phyloP scores from a whole-genome alignment of 2,797 vertebrate genomes.

The Enoplosus armatus region DNA sequence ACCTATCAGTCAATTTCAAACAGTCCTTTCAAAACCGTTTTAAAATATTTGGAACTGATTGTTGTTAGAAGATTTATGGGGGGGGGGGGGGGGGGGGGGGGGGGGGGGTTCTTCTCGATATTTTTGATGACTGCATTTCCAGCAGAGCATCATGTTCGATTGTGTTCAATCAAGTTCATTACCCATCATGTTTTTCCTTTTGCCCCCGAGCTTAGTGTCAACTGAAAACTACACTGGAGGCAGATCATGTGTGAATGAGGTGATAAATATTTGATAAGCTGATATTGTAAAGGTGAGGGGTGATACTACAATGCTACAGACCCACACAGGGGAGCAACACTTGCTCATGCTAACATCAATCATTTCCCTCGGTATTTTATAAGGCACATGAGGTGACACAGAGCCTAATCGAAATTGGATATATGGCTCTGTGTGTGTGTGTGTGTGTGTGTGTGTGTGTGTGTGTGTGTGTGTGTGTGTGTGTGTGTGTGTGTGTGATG shows the following conservation, averaged over 20 bases:
- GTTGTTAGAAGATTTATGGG: neutral
- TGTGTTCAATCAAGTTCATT: conserved; percentile 33
- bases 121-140: neutral
- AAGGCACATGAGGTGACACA: conserved; percentile 54
- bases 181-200: conserved; percentile 30
- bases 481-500: conserved; percentile 17
- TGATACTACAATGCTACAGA: conserved; percentile 51
- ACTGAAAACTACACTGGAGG: conserved; percentile 28
- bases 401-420: conserved; percentile 61
- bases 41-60: neutral
- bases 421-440: conserved; percentile 30
- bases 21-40: neutral
- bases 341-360: conserved; percentile 45
- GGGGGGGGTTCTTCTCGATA: neutral
- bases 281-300: conserved; percentile 58
- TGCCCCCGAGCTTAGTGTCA: conserved; percentile 37
- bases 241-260: conserved; percentile 42
- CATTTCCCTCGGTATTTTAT: conserved; percentile 45
- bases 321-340: conserved; percentile 24
- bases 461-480: conserved; percentile 11
- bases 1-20: conserved; percentile 12
- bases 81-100: too few species aligned
- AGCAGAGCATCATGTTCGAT: neutral
- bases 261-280: conserved; percentile 71
- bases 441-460: conserved; percentile 14